Evolutionary conservation across 2,113 vertebrate genomes (phyloP).

Genomic region (Ia io): DNA sequence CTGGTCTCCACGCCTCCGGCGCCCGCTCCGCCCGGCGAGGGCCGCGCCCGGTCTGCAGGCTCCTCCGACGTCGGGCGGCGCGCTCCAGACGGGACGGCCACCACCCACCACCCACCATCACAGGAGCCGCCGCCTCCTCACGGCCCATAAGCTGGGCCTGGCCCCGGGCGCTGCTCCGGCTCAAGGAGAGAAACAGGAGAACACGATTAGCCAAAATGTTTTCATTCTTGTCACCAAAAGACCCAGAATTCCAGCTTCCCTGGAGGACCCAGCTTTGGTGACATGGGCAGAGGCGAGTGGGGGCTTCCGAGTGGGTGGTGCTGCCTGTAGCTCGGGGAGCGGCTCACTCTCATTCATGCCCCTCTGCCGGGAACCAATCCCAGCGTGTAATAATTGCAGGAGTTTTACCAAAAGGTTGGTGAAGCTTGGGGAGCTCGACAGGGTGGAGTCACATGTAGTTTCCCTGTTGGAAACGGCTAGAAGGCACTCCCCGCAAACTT

Average conservation of each 20-base stretch:
- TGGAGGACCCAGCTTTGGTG: background rate
- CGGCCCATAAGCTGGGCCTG: background rate
- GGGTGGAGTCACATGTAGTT: too few relatives aligned
- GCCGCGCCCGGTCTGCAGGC: rapidly evolving
- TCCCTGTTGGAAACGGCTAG: too few relatives aligned
- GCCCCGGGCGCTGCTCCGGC: background rate
- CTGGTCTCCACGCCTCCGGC: background rate
- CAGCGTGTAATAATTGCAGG: too few relatives aligned
- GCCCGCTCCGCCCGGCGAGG: rapidly evolving
- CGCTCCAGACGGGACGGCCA: background rate
- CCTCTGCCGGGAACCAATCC: too few relatives aligned
- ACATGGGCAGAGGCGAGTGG: too few relatives aligned
- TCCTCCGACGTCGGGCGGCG: too few relatives aligned
- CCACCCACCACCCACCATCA: background rate
- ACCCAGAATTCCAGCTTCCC: background rate
- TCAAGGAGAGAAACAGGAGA: background rate
- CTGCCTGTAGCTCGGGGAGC: too few relatives aligned
- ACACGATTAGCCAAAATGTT: background rate
- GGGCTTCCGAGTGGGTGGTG: background rate
- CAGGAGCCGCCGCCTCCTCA: background rate
- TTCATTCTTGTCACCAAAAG: background rate
- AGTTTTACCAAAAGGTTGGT: too few relatives aligned
- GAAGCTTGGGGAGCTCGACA: too few relatives aligned
- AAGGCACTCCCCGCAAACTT: too few relatives aligned
- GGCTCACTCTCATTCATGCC: too few relatives aligned